Conservation (phyloP, 2,113 vertebrate genomes). For the Burhinus bistriatus region DNA sequence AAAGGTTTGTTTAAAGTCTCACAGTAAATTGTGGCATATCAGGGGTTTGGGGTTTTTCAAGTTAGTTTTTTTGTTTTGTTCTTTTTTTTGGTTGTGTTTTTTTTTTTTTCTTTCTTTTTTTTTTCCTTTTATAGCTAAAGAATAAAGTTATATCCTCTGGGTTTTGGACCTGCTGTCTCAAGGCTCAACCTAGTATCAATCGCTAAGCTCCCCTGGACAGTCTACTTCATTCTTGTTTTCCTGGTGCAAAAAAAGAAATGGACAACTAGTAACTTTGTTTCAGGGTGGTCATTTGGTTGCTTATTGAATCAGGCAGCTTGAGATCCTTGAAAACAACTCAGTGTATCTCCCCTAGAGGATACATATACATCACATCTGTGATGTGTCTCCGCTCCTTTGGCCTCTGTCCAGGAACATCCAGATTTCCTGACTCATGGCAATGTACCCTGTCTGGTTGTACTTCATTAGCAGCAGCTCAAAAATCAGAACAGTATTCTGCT, state of each 20-base stretch:
- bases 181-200: background rate
- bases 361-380: background rate
- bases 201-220: background rate
- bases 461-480: conserved; percentile 30
- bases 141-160: background rate
- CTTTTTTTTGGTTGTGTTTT: no score
- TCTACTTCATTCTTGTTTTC: background rate
- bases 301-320: background rate
- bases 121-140: background rate
- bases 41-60: background rate
- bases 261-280: background rate
- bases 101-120: background rate
- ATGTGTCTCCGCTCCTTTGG: background rate
- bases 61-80: background rate
- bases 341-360: background rate
- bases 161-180: background rate
- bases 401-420: conserved; percentile 24
- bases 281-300: background rate
- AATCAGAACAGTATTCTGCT: conserved; percentile 1
- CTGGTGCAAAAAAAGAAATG: background rate
- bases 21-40: background rate
- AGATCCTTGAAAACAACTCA: background rate
- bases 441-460: conserved; percentile 3
- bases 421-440: conserved; percentile 48
- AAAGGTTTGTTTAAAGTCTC: background rate